A percentile compares a stretch with the other conserved stretches of the same genome.
Evolutionary conservation across 2,888 invertebrate genomes (phyloP).

Genomic region (Rambutsinella grinnellia): DNA sequence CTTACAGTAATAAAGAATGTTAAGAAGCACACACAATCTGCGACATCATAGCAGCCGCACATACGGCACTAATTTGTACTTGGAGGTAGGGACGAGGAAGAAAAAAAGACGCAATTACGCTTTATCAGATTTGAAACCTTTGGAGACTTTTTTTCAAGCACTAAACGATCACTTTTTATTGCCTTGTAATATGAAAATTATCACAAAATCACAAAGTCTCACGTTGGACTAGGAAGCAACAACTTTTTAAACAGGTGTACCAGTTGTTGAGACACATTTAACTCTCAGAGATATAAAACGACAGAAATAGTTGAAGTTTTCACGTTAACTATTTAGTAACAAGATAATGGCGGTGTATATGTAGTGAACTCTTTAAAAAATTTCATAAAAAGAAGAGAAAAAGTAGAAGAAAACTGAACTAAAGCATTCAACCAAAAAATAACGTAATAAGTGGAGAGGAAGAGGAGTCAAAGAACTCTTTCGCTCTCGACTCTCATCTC

Average conservation of each 20-base stretch:
- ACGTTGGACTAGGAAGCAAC: not conserved
- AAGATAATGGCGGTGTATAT: too few relatives aligned
- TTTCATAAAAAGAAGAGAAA: not conserved
- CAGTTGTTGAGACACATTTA: not conserved
- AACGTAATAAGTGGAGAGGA: slow-evolving; percentile 15
- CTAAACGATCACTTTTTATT: not conserved
- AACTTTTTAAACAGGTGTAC: not conserved
- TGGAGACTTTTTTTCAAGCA: not conserved
- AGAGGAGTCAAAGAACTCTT: slow-evolving; percentile 38
- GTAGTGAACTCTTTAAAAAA: too few relatives aligned
- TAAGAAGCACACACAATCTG: slow-evolving; percentile 60
- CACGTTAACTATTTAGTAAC: not conserved
- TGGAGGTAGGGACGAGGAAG: not conserved
- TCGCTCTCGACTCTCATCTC: not conserved
- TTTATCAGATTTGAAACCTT: not conserved
- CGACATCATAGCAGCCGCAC: slow-evolving; percentile 59
- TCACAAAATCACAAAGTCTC: not conserved
- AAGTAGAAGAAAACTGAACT: not conserved
- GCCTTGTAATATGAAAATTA: not conserved
- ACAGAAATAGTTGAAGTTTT: too few relatives aligned
- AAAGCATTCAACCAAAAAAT: slow-evolving; percentile 29
- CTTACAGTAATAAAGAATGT: slow-evolving; percentile 63
- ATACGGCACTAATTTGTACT: slow-evolving; percentile 17
- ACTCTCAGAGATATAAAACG: too few relatives aligned
- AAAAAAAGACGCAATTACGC: not conserved